These are phyloP conservation scores for Galerucella pusilla DNA, from an alignment of 2,888 invertebrate genomes.

Conservation along the genomic window DNA sequence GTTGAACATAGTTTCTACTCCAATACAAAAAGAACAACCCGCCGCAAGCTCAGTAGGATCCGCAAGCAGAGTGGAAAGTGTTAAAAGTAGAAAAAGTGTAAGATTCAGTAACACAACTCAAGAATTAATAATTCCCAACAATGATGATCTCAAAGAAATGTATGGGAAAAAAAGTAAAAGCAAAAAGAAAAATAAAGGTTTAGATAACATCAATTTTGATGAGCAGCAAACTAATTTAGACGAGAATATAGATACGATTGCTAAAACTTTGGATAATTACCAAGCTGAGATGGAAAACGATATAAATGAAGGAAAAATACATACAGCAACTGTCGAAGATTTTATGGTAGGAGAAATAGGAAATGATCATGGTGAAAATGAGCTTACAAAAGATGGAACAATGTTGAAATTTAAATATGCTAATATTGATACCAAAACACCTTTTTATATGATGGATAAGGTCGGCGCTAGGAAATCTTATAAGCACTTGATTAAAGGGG, in stretches of 20 bases:
- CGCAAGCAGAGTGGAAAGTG: slow-evolving; percentile 24
- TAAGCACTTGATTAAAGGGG: slow-evolving; percentile 61
- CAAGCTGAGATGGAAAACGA: slow-evolving; percentile 64
- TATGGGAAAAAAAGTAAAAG: slow-evolving; percentile 39
- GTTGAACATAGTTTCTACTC: slow-evolving; percentile 53
- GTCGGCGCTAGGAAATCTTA: slow-evolving; percentile 56
- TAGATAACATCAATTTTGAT: slow-evolving; percentile 55
- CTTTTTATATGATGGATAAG: slow-evolving; percentile 46
- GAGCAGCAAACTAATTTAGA: slow-evolving; percentile 48
- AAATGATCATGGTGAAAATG: slow-evolving; percentile 53
- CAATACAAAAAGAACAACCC: slow-evolving; percentile 33
- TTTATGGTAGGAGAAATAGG: slow-evolving; percentile 57
- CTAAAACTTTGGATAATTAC: slow-evolving; percentile 57
- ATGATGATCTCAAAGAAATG: slow-evolving; percentile 49
- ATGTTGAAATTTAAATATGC: slow-evolving; percentile 58
- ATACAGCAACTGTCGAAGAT: slow-evolving; percentile 46
- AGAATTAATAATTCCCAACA: slow-evolving; percentile 57
- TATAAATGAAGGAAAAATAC: slow-evolving; percentile 59
- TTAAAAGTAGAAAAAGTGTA: slow-evolving; percentile 50
- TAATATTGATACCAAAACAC: slow-evolving; percentile 48
- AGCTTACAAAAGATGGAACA: slow-evolving; percentile 52
- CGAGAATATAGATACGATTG: slow-evolving; percentile 55
- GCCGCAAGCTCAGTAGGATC: slow-evolving; percentile 29
- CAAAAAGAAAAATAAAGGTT: slow-evolving; percentile 44
- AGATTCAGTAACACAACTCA: slow-evolving; percentile 57